Conservation (phyloP, 1,140 invertebrate species). For the Diorhabda sublineata region DNA sequence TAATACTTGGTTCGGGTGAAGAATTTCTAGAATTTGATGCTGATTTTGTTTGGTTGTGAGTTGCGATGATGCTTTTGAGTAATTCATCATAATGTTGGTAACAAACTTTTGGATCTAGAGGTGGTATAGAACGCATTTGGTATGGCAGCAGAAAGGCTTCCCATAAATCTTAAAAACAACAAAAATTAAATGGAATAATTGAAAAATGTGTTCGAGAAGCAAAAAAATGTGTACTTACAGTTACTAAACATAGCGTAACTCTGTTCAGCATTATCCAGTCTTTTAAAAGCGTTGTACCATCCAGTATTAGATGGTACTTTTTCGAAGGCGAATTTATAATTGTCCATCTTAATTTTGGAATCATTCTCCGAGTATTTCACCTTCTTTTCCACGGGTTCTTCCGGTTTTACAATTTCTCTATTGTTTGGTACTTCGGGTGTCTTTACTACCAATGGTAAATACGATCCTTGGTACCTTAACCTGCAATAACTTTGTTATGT, state of each 20-base stretch:
- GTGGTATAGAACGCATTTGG: conserved; percentile 62
- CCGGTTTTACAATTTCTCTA: conserved; percentile 20
- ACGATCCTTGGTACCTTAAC: conserved; percentile 43
- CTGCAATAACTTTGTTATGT: conserved; percentile 33
- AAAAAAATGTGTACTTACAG: conserved; percentile 33
- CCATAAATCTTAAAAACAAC: conserved; percentile 34
- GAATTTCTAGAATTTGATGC: background rate
- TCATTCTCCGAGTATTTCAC: conserved; percentile 17
- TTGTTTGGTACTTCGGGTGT: conserved; percentile 33
- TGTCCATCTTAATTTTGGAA: conserved; percentile 32
- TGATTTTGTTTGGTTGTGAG: background rate
- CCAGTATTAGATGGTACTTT: conserved; percentile 64
- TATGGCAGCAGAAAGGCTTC: conserved; percentile 69
- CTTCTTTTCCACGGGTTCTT: conserved; percentile 16
- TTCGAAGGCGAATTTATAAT: conserved; percentile 73
- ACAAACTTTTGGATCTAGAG: conserved; percentile 52
- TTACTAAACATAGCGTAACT: conserved; percentile 49
- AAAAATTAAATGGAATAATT: background rate
- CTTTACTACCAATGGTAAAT: conserved; percentile 33
- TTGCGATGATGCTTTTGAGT: background rate
- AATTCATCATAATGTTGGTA: conserved; percentile 36
- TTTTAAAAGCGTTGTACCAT: conserved; percentile 73
- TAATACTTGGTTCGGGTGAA: conserved; percentile 2
- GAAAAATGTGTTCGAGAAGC: too few relatives aligned
- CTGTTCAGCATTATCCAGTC: conserved; percentile 67